Evolutionary conservation across 1,140 invertebrate species (phyloP).

Genomic region (Drosophila triauraria): DNA sequence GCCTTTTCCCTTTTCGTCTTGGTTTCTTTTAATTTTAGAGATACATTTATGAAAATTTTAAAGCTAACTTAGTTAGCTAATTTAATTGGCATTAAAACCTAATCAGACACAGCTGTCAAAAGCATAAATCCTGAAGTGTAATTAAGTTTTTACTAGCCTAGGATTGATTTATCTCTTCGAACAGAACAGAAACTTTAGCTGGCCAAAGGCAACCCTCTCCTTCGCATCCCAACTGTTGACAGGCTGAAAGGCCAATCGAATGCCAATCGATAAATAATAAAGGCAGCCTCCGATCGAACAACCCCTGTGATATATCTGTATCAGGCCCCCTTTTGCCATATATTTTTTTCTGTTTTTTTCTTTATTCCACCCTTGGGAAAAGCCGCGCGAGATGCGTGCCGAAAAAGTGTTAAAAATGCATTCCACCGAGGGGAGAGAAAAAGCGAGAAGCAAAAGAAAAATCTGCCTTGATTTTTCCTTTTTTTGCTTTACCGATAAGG

Average conservation of each 20-base stretch:
- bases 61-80: too few relatives aligned
- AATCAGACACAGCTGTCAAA: slow-evolving; percentile 1
- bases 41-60: neutral
- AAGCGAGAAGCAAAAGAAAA: slow-evolving; percentile 9
- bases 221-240: slow-evolving; percentile 44
- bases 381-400: slow-evolving; percentile 36
- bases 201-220: slow-evolving; percentile 6
- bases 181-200: neutral
- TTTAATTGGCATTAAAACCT: too few relatives aligned
- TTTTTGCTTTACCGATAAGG: neutral
- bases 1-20: slow-evolving; percentile 3
- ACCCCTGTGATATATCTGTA: slow-evolving; percentile 12
- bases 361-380: slow-evolving; percentile 50
- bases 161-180: neutral
- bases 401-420: slow-evolving; percentile 57
- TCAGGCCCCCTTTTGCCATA: neutral
- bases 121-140: neutral
- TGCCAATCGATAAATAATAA: slow-evolving; percentile 78
- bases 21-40: slow-evolving; percentile 8
- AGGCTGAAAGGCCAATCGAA: slow-evolving; percentile 74
- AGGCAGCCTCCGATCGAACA: slow-evolving; percentile 51
- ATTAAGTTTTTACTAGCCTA: slow-evolving; percentile 1
- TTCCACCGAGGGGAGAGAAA: slow-evolving; percentile 2
- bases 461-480: slow-evolving; percentile 43
- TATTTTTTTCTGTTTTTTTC: slow-evolving; percentile 5